These are phyloP conservation scores for Mohoua ochrocephala DNA, from an alignment of 2,113 vertebrate species.

Conservation along the genomic window DNA sequence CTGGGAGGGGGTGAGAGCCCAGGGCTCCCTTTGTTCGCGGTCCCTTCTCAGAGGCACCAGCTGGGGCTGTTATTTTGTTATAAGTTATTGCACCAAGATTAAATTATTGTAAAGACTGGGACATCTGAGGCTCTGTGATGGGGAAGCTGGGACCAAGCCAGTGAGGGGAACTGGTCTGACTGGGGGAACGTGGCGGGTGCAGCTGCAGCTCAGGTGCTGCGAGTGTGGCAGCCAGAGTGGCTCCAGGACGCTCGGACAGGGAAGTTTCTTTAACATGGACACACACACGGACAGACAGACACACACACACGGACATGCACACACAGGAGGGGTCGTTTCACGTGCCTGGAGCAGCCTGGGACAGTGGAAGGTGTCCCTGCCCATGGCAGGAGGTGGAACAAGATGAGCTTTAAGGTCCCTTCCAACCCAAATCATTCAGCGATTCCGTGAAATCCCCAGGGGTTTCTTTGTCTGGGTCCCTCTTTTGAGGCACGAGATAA, in stretches of 20 bases:
- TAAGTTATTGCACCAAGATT: background rate
- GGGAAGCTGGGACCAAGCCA: background rate
- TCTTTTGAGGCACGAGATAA: background rate
- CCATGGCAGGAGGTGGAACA: background rate
- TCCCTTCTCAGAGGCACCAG: background rate
- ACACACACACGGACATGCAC: background rate
- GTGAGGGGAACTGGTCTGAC: background rate
- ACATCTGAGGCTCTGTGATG: background rate
- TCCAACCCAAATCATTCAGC: background rate
- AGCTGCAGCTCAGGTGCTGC: background rate
- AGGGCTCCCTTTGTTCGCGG: background rate
- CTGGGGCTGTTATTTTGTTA: accelerated
- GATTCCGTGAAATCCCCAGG: background rate
- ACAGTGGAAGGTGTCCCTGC: background rate
- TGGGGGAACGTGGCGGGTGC: background rate
- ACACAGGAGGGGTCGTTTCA: background rate
- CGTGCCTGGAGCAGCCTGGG: background rate
- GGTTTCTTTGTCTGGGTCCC: background rate
- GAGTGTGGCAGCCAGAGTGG: background rate
- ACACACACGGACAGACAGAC: background rate
- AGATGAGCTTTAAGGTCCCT: background rate
- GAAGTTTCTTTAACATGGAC: background rate
- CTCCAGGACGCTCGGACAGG: background rate
- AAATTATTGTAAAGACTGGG: background rate
- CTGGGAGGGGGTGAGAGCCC: background rate